phyloP scores from a whole-genome alignment of 2,797 vertebrate genomes.

The Octomys mimax region DNA sequence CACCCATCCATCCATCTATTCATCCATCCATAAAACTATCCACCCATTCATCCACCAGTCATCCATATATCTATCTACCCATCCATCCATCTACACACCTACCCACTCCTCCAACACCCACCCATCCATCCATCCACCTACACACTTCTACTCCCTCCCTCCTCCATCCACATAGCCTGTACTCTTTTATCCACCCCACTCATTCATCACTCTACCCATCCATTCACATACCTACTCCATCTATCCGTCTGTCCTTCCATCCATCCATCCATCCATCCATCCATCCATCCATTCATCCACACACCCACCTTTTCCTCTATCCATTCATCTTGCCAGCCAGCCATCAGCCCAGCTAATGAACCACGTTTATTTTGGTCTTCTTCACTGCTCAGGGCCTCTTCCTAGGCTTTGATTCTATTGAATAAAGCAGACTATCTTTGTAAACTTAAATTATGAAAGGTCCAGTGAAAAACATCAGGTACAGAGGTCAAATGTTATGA shows the following conservation, averaged over 20 bases:
- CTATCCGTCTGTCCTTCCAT: no score
- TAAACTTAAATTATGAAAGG: not conserved
- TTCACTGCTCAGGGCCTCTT: not conserved
- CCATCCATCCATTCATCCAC: not conserved
- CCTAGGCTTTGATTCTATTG: not conserved
- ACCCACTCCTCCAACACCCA: not conserved
- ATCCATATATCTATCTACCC: no score
- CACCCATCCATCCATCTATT: no score
- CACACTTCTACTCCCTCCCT: no score
- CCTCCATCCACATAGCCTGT: no score
- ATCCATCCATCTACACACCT: accelerated
- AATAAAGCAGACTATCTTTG: not conserved
- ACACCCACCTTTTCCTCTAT: not conserved
- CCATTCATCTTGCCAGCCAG: not conserved
- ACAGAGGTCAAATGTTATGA: not conserved
- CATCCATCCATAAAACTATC: no score
- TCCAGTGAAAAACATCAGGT: not conserved
- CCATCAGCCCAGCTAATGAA: not conserved
- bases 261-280: not conserved
- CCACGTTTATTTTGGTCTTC: not conserved
- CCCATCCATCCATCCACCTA: not conserved
- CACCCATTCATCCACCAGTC: not conserved
- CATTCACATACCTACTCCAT: not conserved
- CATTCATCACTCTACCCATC: not conserved
- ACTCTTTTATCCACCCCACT: not conserved